Conservation (phyloP, 2,797 vertebrate species). For the Brachyalestes nurse region DNA sequence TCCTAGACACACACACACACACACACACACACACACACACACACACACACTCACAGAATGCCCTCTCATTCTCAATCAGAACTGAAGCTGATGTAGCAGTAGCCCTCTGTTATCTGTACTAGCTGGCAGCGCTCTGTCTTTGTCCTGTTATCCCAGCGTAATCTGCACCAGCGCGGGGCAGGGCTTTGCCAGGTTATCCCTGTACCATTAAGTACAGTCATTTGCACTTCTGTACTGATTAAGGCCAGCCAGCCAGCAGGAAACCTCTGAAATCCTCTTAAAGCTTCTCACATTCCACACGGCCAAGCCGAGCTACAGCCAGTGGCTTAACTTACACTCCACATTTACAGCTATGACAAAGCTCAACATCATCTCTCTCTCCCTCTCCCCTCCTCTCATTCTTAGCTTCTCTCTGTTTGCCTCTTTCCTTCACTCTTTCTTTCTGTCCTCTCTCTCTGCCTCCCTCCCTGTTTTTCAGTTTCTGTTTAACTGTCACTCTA, state of each 20-base stretch:
- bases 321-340: slow-evolving; percentile 30
- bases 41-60: neutral
- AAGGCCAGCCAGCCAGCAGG: slow-evolving; percentile 48
- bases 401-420: neutral
- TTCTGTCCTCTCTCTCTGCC: no score
- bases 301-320: slow-evolving; percentile 32
- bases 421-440: neutral
- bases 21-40: slow-evolving; percentile 18
- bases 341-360: slow-evolving; percentile 27
- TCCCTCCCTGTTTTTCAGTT: no score
- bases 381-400: neutral
- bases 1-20: slow-evolving; percentile 9
- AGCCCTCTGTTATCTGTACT: slow-evolving; percentile 26
- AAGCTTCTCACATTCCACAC: slow-evolving; percentile 37
- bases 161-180: slow-evolving; percentile 16
- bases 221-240: slow-evolving; percentile 53
- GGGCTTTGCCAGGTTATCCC: slow-evolving; percentile 42
- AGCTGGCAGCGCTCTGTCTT: slow-evolving; percentile 26
- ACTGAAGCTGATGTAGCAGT: slow-evolving; percentile 33
- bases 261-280: slow-evolving; percentile 52
- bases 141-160: slow-evolving; percentile 48
- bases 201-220: slow-evolving; percentile 49
- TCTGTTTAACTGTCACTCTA: no score
- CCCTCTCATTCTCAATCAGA: neutral
- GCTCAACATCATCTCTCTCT: neutral